These are phyloP conservation scores for Vipera ursinii DNA, from an alignment of 2,797 vertebrate genomes.

Conservation along the genomic window DNA sequence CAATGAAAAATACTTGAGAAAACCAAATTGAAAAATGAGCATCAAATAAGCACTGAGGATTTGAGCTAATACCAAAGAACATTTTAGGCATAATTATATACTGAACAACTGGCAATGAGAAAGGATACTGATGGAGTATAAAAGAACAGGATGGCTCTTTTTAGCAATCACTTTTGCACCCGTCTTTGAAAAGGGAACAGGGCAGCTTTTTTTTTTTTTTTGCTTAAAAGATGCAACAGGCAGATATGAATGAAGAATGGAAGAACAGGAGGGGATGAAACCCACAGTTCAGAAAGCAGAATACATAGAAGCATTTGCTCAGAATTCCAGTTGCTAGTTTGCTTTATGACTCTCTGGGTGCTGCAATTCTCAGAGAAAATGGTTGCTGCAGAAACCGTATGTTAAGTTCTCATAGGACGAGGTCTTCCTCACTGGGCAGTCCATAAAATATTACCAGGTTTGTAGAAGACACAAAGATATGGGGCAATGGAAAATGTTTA, in stretches of 20 bases:
- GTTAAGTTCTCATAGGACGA: background rate
- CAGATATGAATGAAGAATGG: constrained; percentile 51
- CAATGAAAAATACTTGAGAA: constrained; percentile 66
- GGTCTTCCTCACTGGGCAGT: background rate
- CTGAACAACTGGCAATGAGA: constrained; percentile 54
- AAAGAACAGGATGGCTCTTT: constrained; percentile 50
- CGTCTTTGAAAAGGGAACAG: constrained; percentile 61
- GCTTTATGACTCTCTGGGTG: background rate
- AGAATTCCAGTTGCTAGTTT: background rate
- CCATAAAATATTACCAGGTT: background rate
- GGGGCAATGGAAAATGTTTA: background rate
- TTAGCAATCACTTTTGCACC: constrained; percentile 58
- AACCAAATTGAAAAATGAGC: constrained; percentile 61
- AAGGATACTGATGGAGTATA: constrained; percentile 54
- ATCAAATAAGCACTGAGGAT: constrained; percentile 57
- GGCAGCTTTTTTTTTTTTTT: constrained; percentile 36
- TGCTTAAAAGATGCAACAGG: constrained; percentile 42
- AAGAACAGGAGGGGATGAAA: constrained; percentile 50
- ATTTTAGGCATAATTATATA: constrained; percentile 69
- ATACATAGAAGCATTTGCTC: background rate
- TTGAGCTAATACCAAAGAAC: constrained; percentile 61
- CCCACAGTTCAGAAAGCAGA: constrained; percentile 55
- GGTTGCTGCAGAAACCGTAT: background rate
- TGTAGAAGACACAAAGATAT: background rate
- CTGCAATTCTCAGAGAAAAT: background rate